Evolutionary conservation across 2,797 vertebrate species (phyloP), one percentile per base, ranked within the genome.

Genomic region (Alauda arvensis): DNA sequence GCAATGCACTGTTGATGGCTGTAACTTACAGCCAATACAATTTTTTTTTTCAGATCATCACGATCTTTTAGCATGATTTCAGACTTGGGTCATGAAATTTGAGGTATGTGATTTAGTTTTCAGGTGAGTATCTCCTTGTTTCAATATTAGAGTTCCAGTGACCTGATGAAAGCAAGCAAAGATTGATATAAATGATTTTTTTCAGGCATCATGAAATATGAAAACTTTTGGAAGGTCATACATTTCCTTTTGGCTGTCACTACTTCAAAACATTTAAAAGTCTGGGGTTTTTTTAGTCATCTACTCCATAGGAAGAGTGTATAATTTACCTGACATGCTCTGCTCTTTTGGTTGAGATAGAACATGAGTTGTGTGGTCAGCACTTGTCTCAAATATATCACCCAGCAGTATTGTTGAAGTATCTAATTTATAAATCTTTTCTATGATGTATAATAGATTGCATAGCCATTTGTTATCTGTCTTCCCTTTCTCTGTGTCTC

Each of bases 11-110:
- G 18, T 29, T 1, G 1, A 39, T 26, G 7, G 11, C 10, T 53
- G 5, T 53, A 51, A 40, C 5, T 60, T 70, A 43, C 3, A 63
- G 28, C 3, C 6, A 15, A 10, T 29, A 8, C 0, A 2, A 33
- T 19, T 3, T 15, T 8, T 62, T 62, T 70, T 75, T 70, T 51
- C 28, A n/a, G 15, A 55, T 34, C 25, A 53, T 57, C 3, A 3
- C 10, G 21, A 31, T 9, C 3, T 37, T 82, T 85, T 55, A 9
- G 28, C 14, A 15, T 29, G 1, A 29, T 60, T 93, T 84, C 25
- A 42, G 40, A 74, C 49, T 51, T 76, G 9, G 1, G 7, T 40
- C 15, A 17, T 81, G 53, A 81, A 74, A 14, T 48, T 33, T 57
- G n/a, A 16, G 31, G 4, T 20, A 10, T 19, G 19, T 1, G 3